Base-by-base conservation (phyloP, 30 jellyfish, hydroid and myxozoan genomes). In the Aurelia sp. region DNA sequence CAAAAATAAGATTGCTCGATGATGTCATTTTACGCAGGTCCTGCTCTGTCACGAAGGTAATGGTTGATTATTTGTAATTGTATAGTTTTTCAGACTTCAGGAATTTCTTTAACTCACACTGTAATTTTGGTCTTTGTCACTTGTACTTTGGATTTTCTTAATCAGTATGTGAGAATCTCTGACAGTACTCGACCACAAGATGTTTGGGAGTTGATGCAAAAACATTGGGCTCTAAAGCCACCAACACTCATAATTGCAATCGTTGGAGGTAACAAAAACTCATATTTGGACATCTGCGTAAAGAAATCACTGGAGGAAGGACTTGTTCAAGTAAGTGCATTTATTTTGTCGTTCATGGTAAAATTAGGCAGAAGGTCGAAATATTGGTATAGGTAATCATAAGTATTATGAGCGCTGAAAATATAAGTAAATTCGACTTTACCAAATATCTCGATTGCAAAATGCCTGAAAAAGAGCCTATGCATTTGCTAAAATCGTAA, bases 241-340 rank as follows among this genome's bases (percentile, higher is more conserved):
- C 87, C 87, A 55, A 76, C 20, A 30, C 76, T 76, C 40, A 44
- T 76, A 3, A 13, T 76, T 6, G 27, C 87, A 17, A 12, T 76
- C 27, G 12, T 76, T 16, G 87, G 87, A 53, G 77, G 87, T 19
- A 57, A 57, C 61, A 55, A 3, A 3, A 33, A n/a, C 37, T 20
- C 37, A 2, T 27, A n/a, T 27, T 57, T 76, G 4, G 22, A 41
- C n/a, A 15, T 11, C 1, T 12, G 23, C n/a, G 27, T 67, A 11
- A 67, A 67, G 59, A 55, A 11, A 13, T 23, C 78, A 3, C 27
- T 67, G 3, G 78, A 67, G 13, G 78, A 67, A 31, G 78, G 78
- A 11, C 59, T 67, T 21, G 13, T 51, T 12, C 44, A 67, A 67
- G 78, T 67, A 30, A 67, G 78, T 67, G 21, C 13, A 18, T 65